Conservation (phyloP, 2,797 vertebrate species). For the Catostomus latipinnis region DNA sequence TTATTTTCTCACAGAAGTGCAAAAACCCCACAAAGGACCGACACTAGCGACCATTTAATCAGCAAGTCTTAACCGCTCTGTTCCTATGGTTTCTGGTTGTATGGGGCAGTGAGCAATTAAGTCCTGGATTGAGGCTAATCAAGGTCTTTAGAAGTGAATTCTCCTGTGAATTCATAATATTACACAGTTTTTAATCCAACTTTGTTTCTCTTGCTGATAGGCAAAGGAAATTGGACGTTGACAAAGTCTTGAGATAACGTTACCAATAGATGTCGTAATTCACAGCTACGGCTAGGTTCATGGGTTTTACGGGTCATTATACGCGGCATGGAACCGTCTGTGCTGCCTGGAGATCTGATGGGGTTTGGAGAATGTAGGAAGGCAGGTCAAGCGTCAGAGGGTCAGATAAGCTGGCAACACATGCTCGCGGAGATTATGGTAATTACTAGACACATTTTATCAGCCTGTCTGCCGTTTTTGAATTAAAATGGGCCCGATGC, state of each 20-base stretch:
- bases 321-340: neutral
- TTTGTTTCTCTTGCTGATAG: neutral
- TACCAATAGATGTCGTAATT: slow-evolving; percentile 6
- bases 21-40: neutral
- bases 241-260: neutral
- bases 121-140: slow-evolving; percentile 41
- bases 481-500: slow-evolving; percentile 13
- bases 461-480: slow-evolving; percentile 11
- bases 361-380: neutral
- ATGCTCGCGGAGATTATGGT: slow-evolving; percentile 26
- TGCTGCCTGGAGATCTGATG: slow-evolving; percentile 31
- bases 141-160: slow-evolving; percentile 34
- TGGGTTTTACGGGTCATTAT: slow-evolving; percentile 4
- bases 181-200: slow-evolving; percentile 7
- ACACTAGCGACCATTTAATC: slow-evolving; percentile 7
- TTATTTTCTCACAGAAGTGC: too few relatives aligned
- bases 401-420: slow-evolving; percentile 44
- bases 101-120: slow-evolving; percentile 36
- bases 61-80: slow-evolving; percentile 1
- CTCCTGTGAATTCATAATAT: slow-evolving; percentile 32
- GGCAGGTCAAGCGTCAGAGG: slow-evolving; percentile 12
- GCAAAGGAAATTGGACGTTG: neutral
- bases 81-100: slow-evolving; percentile 25
- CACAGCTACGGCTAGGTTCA: neutral
- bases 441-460: slow-evolving; percentile 42